Conservation (phyloP, 2,113 vertebrate species). For the Diphyllodes magnificus region DNA sequence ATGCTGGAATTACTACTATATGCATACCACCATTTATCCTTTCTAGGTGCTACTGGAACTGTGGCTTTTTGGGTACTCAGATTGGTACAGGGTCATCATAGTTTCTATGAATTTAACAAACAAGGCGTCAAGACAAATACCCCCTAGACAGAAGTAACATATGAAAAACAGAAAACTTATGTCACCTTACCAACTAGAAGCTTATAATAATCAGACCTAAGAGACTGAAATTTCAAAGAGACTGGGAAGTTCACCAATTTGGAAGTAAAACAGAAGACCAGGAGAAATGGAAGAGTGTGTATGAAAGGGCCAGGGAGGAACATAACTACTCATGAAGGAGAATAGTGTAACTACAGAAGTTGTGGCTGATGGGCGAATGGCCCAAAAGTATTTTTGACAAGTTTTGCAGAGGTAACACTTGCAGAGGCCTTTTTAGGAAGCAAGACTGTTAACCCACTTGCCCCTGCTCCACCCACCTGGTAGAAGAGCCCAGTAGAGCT, state of each 20-base stretch:
- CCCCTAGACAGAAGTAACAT: fast-evolving
- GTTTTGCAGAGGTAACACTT: neutral
- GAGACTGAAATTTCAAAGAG: neutral
- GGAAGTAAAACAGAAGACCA: neutral
- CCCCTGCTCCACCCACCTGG: neutral
- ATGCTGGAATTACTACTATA: neutral
- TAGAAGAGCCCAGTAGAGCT: neutral
- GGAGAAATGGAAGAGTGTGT: neutral
- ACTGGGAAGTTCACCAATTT: neutral
- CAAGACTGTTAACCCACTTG: neutral
- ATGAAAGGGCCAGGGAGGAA: neutral
- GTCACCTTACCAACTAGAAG: neutral
- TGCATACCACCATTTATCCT: neutral
- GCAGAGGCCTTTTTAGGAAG: neutral
- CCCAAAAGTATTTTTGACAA: neutral
- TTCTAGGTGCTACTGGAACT: neutral
- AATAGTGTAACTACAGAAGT: neutral
- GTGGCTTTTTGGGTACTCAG: neutral
- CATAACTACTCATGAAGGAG: neutral
- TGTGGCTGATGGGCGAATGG: neutral
- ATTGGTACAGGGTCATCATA: neutral
- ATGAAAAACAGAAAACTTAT: neutral
- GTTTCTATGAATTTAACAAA: neutral
- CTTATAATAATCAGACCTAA: neutral
- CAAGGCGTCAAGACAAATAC: neutral